These are phyloP conservation scores for Drosophila suboccidentalis DNA, from an alignment of 2,888 invertebrate species.

Conservation along the genomic window DNA sequence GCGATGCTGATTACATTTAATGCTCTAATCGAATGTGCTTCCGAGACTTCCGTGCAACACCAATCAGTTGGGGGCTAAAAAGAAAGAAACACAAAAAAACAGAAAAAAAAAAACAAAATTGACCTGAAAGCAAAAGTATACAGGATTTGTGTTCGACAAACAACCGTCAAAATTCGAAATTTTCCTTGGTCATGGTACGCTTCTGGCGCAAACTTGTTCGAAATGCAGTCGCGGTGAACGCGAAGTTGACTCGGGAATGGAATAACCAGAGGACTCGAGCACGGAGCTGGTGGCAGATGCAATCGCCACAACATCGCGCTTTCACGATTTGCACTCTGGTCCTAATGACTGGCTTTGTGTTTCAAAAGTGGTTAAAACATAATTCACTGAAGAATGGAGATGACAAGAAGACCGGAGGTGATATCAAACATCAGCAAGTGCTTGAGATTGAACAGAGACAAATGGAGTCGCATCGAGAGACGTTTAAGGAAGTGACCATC, in stretches of 20 bases:
- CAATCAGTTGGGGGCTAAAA: conserved; percentile 42
- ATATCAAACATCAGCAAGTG: neutral
- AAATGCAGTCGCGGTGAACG: neutral
- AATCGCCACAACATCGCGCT: neutral
- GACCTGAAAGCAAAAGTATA: conserved; percentile 28
- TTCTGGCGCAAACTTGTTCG: conserved; percentile 17
- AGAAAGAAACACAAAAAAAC: neutral
- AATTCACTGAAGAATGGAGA: neutral
- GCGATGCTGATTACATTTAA: conserved; percentile 72
- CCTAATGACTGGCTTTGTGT: neutral
- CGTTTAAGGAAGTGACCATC: conserved; percentile 50
- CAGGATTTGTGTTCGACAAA: conserved; percentile 5
- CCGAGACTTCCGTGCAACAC: conserved; percentile 33
- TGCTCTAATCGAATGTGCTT: conserved; percentile 63
- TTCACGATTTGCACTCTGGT: conserved; percentile 18
- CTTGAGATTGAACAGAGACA: neutral
- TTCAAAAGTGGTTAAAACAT: neutral
- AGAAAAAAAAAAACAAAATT: conserved; percentile 1
- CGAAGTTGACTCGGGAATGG: neutral
- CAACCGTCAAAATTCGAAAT: conserved; percentile 41
- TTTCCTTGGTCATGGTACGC: conserved; percentile 6
- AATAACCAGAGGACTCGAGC: neutral
- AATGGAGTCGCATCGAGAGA: conserved; percentile 21
- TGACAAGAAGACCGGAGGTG: neutral
- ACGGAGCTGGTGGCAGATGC: neutral